Base-by-base conservation (phyloP, 2,888 invertebrate genomes). In the Athalia rosae region DNA sequence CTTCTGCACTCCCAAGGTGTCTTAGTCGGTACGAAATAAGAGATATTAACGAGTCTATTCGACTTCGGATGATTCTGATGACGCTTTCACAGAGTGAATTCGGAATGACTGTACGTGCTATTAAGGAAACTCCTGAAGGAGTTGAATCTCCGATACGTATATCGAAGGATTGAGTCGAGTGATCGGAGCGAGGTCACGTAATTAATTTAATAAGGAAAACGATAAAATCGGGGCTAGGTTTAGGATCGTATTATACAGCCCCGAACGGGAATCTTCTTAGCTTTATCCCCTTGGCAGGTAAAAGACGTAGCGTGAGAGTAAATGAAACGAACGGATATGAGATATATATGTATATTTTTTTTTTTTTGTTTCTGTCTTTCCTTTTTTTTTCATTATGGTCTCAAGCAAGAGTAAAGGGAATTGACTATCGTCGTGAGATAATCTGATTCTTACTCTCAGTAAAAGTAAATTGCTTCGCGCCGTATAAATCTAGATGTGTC, bases 31-130 rank as follows among this genome's bases (percentile, higher is more conserved):
- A 9, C 28, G 41, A 41, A 11, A 53, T 53, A 71, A 71, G 58
- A 56, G 71, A 28, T 58, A 58, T 45, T 71, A 71, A 71, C 56
- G 71, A 71, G 71, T 13, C 56, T 58, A 71, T 56, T 71, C 71
- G 13, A 50, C 50, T 28, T 48, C 48, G 15, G 15, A 71, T 71
- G 56, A 71, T 4, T 45, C 56, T 13, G n/a, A n/a, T 13, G 58
- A 45, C 45, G 43, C 56, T 56, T 56, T 45, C 58, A 7, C 48
- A 5, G n/a, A 50, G 41, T 11, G 41, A 13, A 67, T 50, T 15
- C 15, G 48, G 53, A n/a, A 28, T 28, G 28, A 28, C 28, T 28
- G n/a, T n/a, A 28, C 28, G 28, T 28, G 28, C 28, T 28, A 28
- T 28, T 2, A 28, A 0, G 28, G 28, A 28, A 2, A 28, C 28